Base-by-base conservation (phyloP, 2,113 vertebrate genomes). In the Vombatus ursinus region DNA sequence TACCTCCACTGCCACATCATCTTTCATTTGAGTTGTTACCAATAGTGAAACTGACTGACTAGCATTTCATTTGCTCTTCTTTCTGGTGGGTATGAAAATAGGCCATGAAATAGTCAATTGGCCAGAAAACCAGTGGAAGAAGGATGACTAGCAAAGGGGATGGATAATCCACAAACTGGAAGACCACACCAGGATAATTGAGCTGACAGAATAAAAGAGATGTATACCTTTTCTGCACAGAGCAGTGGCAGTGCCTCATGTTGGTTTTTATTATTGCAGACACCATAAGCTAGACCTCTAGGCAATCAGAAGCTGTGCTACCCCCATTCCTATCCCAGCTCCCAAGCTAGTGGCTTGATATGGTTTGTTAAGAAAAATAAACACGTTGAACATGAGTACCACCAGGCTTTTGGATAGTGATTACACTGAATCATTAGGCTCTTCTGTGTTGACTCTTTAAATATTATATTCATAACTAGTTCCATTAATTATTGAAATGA, bases 401-500 rank as follows among this genome's bases (percentile, higher is more conserved):
- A 8, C 84, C 50, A 52, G 8, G 95, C 14, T 1, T 52, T 95
- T 37, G 47, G 77, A 54, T 94, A 93, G 51, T 90, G 94, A 94
- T 96, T 96, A 93, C 77, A 90, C 61, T 94, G 91, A 96, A 89
- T 96, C 93, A 77, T 95, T 77, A 95, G 52, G 48, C 91, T 93
- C 93, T 95, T 94, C 50, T 94, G 93, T 95, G 96, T 97, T 96
- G 47, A 26, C 31, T 96, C 26, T 95, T 98, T 98, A 98, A 98
- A 97, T 96, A 97, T 97, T 98, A 97, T 95, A 37, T 89, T 52
- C 89, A 97, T 89, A 97, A 96, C 68, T 98, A 97, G 96, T 96
- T 97, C 47, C 97, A 97, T 97, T 97, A 96, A 97, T 98, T 98
- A 97, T 96, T 97, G 68, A 98, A 98, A 96, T 96, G n/a, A 97